Evolutionary conservation across 53 echinoderm and acorn worm species (phyloP).

Genomic region (Crossaster papposus): DNA sequence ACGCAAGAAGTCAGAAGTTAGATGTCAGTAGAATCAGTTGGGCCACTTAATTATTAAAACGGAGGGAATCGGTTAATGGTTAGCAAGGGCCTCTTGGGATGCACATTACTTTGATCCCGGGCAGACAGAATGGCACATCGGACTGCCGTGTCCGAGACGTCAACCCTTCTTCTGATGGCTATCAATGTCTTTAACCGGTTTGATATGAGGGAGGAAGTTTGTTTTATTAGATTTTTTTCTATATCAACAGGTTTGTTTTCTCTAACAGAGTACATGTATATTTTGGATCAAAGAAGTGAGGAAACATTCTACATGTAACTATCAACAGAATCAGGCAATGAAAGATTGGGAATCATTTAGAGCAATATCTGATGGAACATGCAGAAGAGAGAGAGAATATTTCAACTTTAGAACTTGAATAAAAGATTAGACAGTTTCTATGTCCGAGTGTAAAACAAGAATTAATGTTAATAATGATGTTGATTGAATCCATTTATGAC

Average conservation of each 20-base stretch:
- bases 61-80: neutral
- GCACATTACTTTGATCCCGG: neutral
- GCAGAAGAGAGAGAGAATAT: neutral
- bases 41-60: neutral
- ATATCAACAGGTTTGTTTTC: too few relatives aligned
- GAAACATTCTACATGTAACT: too few relatives aligned
- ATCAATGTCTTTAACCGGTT: neutral
- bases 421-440: neutral
- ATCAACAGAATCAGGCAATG: too few relatives aligned
- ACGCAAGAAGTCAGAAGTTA: slow-evolving; percentile 23
- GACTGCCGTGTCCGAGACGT: neutral
- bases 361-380: neutral
- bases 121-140: neutral
- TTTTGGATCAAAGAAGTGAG: too few relatives aligned
- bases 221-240: too few relatives aligned
- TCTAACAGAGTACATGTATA: too few relatives aligned
- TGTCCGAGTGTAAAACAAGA: neutral
- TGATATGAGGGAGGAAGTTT: too few relatives aligned
- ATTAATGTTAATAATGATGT: neutral
- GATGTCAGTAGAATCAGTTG: neutral
- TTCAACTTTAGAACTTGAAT: neutral
- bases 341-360: too few relatives aligned
- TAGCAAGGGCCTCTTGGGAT: neutral
- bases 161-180: neutral
- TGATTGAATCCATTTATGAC: neutral